Conservation (phyloP, 2,113 vertebrate species). For the Lates calcarifer region DNA sequence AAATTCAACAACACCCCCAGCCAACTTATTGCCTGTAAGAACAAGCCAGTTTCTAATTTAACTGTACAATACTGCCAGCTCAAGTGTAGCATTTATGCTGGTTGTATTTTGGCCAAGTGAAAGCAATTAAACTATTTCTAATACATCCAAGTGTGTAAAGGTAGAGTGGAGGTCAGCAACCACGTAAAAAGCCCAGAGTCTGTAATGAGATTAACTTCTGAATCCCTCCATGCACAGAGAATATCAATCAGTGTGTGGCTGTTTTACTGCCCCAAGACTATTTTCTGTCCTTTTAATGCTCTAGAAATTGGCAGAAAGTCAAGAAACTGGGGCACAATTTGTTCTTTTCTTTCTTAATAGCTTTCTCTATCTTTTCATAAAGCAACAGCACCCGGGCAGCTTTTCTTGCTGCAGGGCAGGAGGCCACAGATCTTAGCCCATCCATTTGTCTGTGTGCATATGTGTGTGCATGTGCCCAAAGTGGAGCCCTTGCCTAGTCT, state of each 20-base stretch:
- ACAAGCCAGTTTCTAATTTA: conserved; percentile 10
- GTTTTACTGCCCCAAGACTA: conserved; percentile 59
- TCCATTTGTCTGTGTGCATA: conserved; percentile 42
- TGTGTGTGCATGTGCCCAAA: conserved; percentile 15
- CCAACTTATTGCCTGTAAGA: conserved; percentile 8
- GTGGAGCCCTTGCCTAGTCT: conserved; percentile 16
- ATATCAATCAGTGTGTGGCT: conserved; percentile 67
- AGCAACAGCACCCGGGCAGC: conserved; percentile 38
- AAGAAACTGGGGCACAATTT: conserved; percentile 69
- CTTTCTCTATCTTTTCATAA: conserved; percentile 57
- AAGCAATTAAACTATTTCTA: conserved; percentile 58
- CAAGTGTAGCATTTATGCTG: conserved; percentile 23
- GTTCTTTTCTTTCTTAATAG: conserved; percentile 59
- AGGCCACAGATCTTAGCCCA: conserved; percentile 45
- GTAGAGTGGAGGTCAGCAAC: conserved; percentile 48
- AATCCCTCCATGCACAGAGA: conserved; percentile 46
- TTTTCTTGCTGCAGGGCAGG: conserved; percentile 60
- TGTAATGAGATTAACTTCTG: conserved; percentile 68
- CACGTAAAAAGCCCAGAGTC: conserved; percentile 38
- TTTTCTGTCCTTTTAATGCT: conserved; percentile 55
- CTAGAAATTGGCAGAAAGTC: conserved; percentile 65
- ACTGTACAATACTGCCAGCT: not conserved
- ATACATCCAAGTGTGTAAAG: conserved; percentile 49
- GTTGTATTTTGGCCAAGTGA: conserved; percentile 36
- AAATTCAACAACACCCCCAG: not conserved